Percentiles rank a stretch among this genome's conserved stretches.
Evolutionary conservation across 2,113 vertebrate species (phyloP).

Genomic region (Elephas maximus): DNA sequence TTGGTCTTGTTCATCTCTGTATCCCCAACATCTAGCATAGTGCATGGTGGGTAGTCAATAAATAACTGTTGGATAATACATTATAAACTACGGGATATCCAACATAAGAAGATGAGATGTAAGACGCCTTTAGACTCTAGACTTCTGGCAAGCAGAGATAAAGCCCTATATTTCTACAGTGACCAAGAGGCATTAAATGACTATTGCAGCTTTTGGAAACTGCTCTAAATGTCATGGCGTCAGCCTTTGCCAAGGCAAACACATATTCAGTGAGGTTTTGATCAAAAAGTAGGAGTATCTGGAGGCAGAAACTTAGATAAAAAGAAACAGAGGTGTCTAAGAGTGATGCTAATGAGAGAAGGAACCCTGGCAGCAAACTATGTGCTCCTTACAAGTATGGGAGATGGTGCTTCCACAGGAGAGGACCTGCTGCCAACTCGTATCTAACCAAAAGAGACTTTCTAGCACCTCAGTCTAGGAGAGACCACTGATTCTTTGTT

Average conservation of each 20-base stretch:
- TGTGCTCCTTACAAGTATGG: neutral
- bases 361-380: neutral
- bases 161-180: neutral
- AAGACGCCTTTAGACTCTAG: neutral
- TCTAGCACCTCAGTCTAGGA: neutral
- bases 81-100: neutral
- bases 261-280: neutral
- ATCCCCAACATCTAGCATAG: neutral
- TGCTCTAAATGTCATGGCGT: neutral
- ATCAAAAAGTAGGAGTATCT: neutral
- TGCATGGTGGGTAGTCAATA: neutral
- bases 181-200: neutral
- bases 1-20: neutral
- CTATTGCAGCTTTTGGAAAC: neutral
- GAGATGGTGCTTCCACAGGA: neutral
- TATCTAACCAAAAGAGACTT: neutral
- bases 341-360: neutral
- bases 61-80: neutral
- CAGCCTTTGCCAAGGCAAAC: neutral
- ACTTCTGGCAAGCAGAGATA: conserved; percentile 16
- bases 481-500: neutral
- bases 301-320: neutral
- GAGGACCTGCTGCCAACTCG: neutral
- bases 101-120: neutral
- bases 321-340: neutral